A percentile compares a stretch with the other conserved stretches of the same genome.
These are phyloP conservation scores for Sebastes hubbsi DNA, from an alignment of 2,797 vertebrate species.

Conservation along the genomic window DNA sequence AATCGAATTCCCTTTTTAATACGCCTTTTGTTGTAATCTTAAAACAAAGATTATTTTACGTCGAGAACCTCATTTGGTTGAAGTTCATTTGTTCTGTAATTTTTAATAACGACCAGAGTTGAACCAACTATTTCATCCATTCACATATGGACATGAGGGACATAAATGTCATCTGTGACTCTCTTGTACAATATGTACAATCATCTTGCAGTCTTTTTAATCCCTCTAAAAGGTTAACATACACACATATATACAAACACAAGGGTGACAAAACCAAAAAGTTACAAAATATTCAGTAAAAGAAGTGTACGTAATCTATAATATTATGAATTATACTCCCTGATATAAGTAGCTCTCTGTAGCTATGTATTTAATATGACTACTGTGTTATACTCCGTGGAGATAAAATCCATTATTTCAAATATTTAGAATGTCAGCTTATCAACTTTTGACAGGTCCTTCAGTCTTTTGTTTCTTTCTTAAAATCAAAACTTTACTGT, in stretches of 20 bases:
- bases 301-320: conserved; percentile 14
- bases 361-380: conserved; percentile 10
- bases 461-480: conserved; percentile 4
- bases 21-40: neutral
- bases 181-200: conserved; percentile 9
- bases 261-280: neutral
- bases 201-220: conserved; percentile 1
- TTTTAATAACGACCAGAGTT: neutral
- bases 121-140: neutral
- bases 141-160: neutral
- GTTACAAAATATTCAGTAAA: conserved; percentile 24
- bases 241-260: conserved; percentile 17
- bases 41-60: neutral
- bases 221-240: neutral
- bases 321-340: conserved; percentile 44
- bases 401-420: conserved; percentile 25
- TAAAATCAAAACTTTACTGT: neutral
- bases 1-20: neutral
- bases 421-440: conserved; percentile 17
- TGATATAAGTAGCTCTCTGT: conserved; percentile 50
- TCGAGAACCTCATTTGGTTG: neutral
- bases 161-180: neutral
- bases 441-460: neutral
- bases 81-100: neutral
- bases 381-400: conserved; percentile 8